Conservation (phyloP, 2,888 invertebrate genomes). For the Diplolepis rosae region DNA sequence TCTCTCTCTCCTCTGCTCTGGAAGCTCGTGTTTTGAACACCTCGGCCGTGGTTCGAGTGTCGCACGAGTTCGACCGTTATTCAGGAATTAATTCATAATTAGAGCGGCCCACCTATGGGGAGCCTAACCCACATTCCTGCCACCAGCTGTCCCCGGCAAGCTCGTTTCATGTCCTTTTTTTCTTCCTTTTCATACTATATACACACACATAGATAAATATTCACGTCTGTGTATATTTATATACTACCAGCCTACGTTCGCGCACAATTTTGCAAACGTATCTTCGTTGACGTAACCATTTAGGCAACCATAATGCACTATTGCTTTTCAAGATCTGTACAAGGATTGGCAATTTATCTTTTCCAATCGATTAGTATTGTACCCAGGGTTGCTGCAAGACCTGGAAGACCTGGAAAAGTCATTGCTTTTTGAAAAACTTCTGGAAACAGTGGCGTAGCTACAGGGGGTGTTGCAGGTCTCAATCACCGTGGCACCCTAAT, state of each 20-base stretch:
- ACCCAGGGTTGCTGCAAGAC: no score
- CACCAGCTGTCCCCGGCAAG: conserved; percentile 63
- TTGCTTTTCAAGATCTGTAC: conserved; percentile 11
- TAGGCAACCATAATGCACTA: conserved; percentile 17
- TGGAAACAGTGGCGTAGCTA: no score
- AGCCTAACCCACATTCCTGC: conserved; percentile 55
- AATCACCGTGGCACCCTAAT: no score
- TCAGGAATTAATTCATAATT: conserved; percentile 72
- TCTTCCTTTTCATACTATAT: conserved; percentile 16
- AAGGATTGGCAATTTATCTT: conserved; percentile 11
- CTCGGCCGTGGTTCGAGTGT: conserved; percentile 45
- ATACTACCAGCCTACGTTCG: conserved; percentile 32
- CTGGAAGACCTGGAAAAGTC: no score
- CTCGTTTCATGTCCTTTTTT: conserved; percentile 45
- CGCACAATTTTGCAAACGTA: conserved; percentile 18
- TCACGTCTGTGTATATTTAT: conserved; percentile 27
- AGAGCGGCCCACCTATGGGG: conserved; percentile 61
- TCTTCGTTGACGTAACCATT: neutral
- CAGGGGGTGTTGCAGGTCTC: no score
- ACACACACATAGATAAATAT: conserved; percentile 26
- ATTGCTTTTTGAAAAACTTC: no score
- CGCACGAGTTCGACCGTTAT: conserved; percentile 69
- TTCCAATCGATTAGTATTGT: no score
- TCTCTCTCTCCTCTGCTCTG: conserved; percentile 50
- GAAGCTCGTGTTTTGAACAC: conserved; percentile 50